phyloP scores from a whole-genome alignment of 2,888 invertebrate species.

The Coenonympha glycerion region DNA sequence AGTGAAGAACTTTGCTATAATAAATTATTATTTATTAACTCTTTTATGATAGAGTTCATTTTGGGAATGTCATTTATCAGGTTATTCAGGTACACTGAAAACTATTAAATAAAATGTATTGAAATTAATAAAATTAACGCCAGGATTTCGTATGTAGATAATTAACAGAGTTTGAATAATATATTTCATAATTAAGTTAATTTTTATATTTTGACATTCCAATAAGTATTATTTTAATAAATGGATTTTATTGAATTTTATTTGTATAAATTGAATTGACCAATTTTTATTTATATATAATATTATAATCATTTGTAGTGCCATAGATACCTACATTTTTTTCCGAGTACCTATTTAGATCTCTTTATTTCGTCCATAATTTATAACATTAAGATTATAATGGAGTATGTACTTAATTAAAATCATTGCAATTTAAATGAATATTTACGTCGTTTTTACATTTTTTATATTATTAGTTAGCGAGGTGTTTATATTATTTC shows the following conservation, averaged over 20 bases:
- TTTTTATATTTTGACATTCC: conserved; percentile 35
- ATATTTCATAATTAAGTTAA: conserved; percentile 23
- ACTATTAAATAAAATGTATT: conserved; percentile 5
- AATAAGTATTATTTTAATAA: conserved; percentile 25
- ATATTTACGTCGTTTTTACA: conserved; percentile 27
- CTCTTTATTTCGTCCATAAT: conserved; percentile 47
- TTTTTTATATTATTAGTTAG: neutral
- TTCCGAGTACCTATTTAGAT: conserved; percentile 38
- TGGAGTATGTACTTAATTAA: conserved; percentile 34
- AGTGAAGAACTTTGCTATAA: conserved; percentile 15
- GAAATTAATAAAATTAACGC: too few species aligned
- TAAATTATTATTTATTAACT: neutral
- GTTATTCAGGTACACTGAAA: conserved; percentile 10
- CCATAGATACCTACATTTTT: conserved; percentile 46
- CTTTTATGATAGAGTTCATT: conserved; percentile 11
- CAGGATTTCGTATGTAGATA: conserved; percentile 26
- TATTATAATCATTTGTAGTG: conserved; percentile 39
- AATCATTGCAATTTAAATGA: conserved; percentile 25
- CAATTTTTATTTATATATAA: conserved; percentile 33
- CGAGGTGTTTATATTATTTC: conserved; percentile 2
- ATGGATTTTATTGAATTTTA: conserved; percentile 25
- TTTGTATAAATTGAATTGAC: conserved; percentile 26
- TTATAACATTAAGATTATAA: conserved; percentile 27
- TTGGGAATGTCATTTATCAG: conserved; percentile 20
- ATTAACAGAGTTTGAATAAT: conserved; percentile 25